Evolutionary conservation across 2,113 vertebrate species (phyloP).

Genomic region (Nematolebias whitei): DNA sequence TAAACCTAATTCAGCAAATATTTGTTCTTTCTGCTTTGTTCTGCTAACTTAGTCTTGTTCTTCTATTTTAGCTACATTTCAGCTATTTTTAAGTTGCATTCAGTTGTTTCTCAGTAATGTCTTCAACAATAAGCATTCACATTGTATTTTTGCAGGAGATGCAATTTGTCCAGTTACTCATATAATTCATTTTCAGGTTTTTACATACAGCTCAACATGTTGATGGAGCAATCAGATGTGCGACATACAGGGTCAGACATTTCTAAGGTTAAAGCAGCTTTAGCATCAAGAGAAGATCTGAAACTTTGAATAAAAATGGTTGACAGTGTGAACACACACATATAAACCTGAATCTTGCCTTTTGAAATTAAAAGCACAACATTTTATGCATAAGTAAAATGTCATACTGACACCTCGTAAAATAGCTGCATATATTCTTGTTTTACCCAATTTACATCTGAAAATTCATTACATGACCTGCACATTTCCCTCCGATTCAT

Average conservation of each 20-base stretch:
- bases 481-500: background rate
- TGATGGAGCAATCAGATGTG: background rate
- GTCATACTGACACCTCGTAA: constrained; percentile 11
- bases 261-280: constrained; percentile 23
- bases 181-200: background rate
- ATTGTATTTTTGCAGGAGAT: no score
- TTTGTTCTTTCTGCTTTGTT: no score
- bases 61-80: no score
- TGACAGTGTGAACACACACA: background rate
- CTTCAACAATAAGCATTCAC: no score
- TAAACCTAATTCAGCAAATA: no score
- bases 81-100: no score
- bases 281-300: background rate
- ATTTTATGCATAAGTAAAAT: constrained; percentile 15
- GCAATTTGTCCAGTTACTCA: background rate
- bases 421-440: constrained; percentile 13
- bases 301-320: background rate
- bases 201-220: background rate
- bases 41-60: no score
- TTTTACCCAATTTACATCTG: constrained; percentile 39
- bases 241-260: constrained; percentile 5
- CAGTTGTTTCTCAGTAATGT: no score
- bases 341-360: background rate
- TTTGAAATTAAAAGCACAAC: background rate
- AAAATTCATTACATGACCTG: constrained; percentile 8